A percentile compares a stretch with the other conserved stretches of the same genome.
Conservation (phyloP, 1,140 invertebrate species). For the Tetramorium simillimum region DNA sequence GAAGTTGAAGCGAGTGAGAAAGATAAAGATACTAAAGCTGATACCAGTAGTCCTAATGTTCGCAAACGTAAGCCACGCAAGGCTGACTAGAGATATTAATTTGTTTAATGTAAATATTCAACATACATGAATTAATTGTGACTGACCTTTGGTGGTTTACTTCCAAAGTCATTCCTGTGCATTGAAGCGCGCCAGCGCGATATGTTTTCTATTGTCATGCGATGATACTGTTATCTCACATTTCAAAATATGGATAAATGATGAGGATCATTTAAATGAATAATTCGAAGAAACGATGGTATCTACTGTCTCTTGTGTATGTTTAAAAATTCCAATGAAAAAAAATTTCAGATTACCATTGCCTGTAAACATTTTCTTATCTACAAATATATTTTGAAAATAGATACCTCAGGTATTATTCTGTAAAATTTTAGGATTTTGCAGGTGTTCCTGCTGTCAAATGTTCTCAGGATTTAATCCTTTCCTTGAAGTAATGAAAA, state of each 20-base stretch:
- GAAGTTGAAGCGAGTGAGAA: slow-evolving; percentile 81
- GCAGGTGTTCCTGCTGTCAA: slow-evolving; percentile 8
- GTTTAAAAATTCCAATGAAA: slow-evolving; percentile 21
- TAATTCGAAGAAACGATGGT: neutral
- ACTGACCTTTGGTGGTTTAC: slow-evolving; percentile 56
- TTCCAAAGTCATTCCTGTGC: slow-evolving; percentile 61
- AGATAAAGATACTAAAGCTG: slow-evolving; percentile 78
- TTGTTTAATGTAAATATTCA: slow-evolving; percentile 68
- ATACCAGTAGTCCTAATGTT: slow-evolving; percentile 85
- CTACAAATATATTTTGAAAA: slow-evolving; percentile 45
- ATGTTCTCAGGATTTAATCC: slow-evolving; percentile 24
- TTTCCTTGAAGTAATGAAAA: slow-evolving; percentile 28
- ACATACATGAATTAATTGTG: slow-evolving; percentile 40
- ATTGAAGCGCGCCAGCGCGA: neutral
- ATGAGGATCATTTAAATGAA: slow-evolving; percentile 5
- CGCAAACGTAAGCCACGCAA: slow-evolving; percentile 88
- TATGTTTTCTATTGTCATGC: neutral
- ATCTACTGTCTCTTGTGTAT: slow-evolving; percentile 16
- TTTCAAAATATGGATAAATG: slow-evolving; percentile 31
- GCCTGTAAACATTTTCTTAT: slow-evolving; percentile 37
- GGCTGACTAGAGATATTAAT: slow-evolving; percentile 85
- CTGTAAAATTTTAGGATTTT: slow-evolving; percentile 45
- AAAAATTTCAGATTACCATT: slow-evolving; percentile 26
- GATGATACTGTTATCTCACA: slow-evolving; percentile 29
- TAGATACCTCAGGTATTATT: slow-evolving; percentile 62